A percentile compares a stretch with the other conserved stretches of the same genome.
Evolutionary conservation across 2,113 vertebrate species (phyloP).

Genomic region (Solea senegalensis): DNA sequence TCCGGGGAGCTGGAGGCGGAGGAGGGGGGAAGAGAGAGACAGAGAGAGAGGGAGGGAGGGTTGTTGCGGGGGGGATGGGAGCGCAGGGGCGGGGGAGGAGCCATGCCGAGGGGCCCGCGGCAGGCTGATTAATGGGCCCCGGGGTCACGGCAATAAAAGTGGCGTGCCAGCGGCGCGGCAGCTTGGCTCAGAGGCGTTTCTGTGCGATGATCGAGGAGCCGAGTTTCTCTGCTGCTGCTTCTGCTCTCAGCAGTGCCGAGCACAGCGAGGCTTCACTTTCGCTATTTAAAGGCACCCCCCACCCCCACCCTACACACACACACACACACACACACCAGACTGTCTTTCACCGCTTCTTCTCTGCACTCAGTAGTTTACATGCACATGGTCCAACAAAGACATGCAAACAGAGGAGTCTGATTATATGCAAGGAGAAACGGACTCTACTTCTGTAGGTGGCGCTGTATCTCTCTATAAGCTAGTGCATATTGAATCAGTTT

Average conservation of each 20-base stretch:
- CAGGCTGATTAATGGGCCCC: slow-evolving; percentile 79
- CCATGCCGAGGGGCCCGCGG: slow-evolving; percentile 59
- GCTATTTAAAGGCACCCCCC: slow-evolving; percentile 63
- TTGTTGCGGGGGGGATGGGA: slow-evolving; percentile 32
- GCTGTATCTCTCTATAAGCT: no score
- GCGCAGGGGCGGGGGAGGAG: slow-evolving; percentile 52
- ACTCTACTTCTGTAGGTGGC: no score
- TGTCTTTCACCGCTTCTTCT: no score
- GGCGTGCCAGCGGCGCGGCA: slow-evolving; percentile 69
- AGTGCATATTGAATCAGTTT: no score
- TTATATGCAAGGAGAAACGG: no score
- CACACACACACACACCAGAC: no score
- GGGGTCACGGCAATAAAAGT: slow-evolving; percentile 80
- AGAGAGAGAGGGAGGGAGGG: background rate
- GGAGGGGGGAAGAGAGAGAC: background rate
- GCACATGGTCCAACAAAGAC: no score
- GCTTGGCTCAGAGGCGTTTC: slow-evolving; percentile 71
- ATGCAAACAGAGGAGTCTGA: no score
- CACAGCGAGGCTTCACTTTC: slow-evolving; percentile 41
- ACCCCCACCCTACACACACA: no score
- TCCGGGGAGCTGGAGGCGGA: slow-evolving; percentile 25
- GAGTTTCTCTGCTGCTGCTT: slow-evolving; percentile 55
- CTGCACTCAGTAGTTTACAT: no score
- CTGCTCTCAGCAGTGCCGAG: slow-evolving; percentile 63
- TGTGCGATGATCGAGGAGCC: slow-evolving; percentile 72